phyloP scores from a whole-genome alignment of 2,113 vertebrate species.

The Mobula birostris region DNA sequence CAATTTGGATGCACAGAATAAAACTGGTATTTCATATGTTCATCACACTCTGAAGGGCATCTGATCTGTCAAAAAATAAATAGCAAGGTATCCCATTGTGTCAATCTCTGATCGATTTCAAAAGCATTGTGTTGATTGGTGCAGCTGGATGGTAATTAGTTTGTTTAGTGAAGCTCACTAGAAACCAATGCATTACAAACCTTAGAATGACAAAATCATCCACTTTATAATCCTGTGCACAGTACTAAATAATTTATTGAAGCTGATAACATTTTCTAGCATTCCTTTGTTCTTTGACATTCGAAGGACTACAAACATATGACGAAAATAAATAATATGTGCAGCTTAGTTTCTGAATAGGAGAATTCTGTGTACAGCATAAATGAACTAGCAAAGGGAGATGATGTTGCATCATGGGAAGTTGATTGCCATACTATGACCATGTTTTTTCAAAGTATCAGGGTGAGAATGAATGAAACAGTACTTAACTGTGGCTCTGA shows the following conservation, averaged over 20 bases:
- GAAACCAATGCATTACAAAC: not conserved
- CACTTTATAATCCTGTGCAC: not conserved
- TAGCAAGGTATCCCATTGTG: not conserved
- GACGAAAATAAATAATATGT: not conserved
- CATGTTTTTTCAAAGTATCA: slow-evolving; percentile 11
- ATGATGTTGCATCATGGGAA: not conserved
- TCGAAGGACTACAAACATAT: not conserved
- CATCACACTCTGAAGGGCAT: not conserved
- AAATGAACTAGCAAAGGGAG: not conserved
- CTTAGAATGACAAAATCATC: not conserved
- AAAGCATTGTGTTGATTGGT: not conserved
- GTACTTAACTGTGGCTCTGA: not conserved
- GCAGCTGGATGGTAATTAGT: not conserved
- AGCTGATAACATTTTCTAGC: not conserved
- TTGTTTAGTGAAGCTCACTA: not conserved
- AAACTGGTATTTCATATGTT: not conserved
- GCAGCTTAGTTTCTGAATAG: not conserved
- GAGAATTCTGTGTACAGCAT: not conserved
- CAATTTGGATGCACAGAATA: not conserved
- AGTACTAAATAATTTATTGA: not conserved
- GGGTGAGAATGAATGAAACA: not conserved
- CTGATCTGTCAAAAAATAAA: not conserved
- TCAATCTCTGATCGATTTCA: not conserved
- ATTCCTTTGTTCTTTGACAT: not conserved
- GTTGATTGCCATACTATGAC: not conserved